Percentiles rank a stretch among this genome's conserved stretches.
Conservation (phyloP, 2,888 invertebrate species). For the Ennomos quercinarius region DNA sequence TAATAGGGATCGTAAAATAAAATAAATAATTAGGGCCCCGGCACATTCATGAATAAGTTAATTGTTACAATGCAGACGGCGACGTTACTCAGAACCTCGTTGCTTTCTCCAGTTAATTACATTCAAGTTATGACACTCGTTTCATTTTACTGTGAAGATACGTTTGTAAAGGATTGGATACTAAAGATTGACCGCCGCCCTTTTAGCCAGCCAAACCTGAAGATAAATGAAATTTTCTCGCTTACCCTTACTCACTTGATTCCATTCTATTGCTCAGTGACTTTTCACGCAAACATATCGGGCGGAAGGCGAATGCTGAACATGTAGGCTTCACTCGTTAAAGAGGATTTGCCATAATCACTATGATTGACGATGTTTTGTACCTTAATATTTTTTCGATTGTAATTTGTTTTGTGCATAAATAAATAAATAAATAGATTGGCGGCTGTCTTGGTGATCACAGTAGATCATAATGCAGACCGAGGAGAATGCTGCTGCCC, state of each 20-base stretch:
- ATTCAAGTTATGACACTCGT: constrained; percentile 42
- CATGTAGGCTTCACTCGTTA: too few relatives aligned
- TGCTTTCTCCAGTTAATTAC: constrained; percentile 38
- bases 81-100: constrained; percentile 39
- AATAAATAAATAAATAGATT: too few relatives aligned
- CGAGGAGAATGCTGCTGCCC: too few relatives aligned
- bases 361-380: too few relatives aligned
- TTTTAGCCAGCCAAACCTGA: constrained; percentile 4
- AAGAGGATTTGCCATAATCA: too few relatives aligned
- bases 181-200: constrained; percentile 42
- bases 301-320: too few relatives aligned
- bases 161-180: constrained; percentile 45
- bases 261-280: constrained; percentile 17
- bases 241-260: constrained; percentile 28
- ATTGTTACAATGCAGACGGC: constrained; percentile 67
- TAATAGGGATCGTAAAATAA: constrained; percentile 82
- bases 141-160: constrained; percentile 42
- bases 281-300: too few relatives aligned
- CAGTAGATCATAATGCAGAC: too few relatives aligned
- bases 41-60: constrained; percentile 81
- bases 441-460: too few relatives aligned
- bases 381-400: too few relatives aligned
- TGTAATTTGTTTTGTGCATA: too few relatives aligned
- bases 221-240: constrained; percentile 36
- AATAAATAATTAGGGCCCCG: constrained; percentile 79